Evolutionary conservation across 1,140 invertebrate species (phyloP).

Genomic region (Apocrypta bakeri): DNA sequence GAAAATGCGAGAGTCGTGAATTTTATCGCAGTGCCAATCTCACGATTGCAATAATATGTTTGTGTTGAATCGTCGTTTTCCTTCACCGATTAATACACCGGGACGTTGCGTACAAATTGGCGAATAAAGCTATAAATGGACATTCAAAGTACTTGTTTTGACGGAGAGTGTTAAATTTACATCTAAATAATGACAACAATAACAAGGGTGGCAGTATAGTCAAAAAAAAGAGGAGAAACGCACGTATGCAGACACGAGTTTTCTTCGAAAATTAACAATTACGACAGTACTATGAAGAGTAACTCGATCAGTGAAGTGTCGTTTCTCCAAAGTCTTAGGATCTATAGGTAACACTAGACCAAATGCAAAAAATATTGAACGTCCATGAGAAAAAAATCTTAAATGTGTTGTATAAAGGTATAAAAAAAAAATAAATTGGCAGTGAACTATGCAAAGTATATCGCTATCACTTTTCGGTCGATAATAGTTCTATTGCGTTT

Average conservation of each 20-base stretch:
- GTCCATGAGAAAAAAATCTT: slow-evolving; percentile 31
- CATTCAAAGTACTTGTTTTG: background rate
- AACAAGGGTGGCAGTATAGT: slow-evolving; percentile 37
- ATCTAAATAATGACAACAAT: slow-evolving; percentile 42
- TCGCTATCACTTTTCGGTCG: background rate
- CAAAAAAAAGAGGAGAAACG: slow-evolving; percentile 27
- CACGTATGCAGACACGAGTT: background rate
- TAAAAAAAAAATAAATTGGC: slow-evolving; percentile 20
- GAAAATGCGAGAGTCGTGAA: background rate
- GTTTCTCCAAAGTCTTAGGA: slow-evolving; percentile 30
- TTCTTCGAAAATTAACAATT: slow-evolving; percentile 20
- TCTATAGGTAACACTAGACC: slow-evolving; percentile 48
- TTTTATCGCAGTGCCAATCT: background rate
- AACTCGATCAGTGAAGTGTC: background rate
- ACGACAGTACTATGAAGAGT: slow-evolving; percentile 8
- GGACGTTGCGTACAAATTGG: too few relatives aligned
- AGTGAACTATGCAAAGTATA: slow-evolving; percentile 10
- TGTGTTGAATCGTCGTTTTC: too few relatives aligned
- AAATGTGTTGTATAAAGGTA: background rate
- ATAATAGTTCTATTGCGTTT: too few relatives aligned
- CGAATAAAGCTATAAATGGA: too few relatives aligned
- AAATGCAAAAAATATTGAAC: slow-evolving; percentile 45
- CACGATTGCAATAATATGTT: background rate
- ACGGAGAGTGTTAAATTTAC: slow-evolving; percentile 4
- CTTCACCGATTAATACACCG: too few relatives aligned